Conservation (phyloP, 1,140 invertebrate species). For the Araneus ventricosus region DNA sequence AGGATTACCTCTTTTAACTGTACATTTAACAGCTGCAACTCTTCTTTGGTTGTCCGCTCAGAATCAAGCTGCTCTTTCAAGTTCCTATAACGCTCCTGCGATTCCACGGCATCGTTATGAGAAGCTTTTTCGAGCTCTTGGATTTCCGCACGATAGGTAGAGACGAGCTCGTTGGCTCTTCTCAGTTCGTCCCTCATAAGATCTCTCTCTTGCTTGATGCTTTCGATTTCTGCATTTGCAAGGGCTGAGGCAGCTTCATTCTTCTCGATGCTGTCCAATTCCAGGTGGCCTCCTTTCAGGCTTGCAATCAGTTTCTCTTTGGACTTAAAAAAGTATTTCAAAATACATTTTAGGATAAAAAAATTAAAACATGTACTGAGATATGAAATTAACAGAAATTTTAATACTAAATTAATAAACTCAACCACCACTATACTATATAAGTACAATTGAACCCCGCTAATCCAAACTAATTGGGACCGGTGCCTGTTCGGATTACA, state of each 20-base stretch:
- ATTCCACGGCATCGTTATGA: conserved; percentile 78
- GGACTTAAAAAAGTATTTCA: conserved; percentile 81
- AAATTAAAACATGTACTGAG: too few relatives aligned
- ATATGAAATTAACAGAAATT: background rate
- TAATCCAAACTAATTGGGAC: too few relatives aligned
- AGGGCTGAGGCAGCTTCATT: conserved; percentile 78
- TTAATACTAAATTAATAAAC: background rate
- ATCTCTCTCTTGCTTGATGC: conserved; percentile 84
- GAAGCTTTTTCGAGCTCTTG: conserved; percentile 80
- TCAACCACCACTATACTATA: background rate
- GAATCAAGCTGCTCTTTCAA: conserved; percentile 83
- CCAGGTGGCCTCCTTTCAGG: conserved; percentile 83
- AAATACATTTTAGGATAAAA: background rate
- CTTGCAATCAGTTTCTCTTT: conserved; percentile 88
- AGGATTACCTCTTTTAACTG: conserved; percentile 80
- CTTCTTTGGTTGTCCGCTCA: conserved; percentile 82
- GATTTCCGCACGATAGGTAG: conserved; percentile 83
- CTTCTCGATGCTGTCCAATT: conserved; percentile 79
- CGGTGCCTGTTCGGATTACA: too few relatives aligned
- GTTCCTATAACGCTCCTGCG: conserved; percentile 79
- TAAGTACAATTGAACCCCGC: too few relatives aligned
- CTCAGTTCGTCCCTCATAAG: conserved; percentile 84
- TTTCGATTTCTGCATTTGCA: conserved; percentile 78
- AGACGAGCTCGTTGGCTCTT: conserved; percentile 82
- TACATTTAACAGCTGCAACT: conserved; percentile 84